Base-by-base conservation (phyloP, 2,797 vertebrate genomes). In the Etheostoma nigrum region DNA sequence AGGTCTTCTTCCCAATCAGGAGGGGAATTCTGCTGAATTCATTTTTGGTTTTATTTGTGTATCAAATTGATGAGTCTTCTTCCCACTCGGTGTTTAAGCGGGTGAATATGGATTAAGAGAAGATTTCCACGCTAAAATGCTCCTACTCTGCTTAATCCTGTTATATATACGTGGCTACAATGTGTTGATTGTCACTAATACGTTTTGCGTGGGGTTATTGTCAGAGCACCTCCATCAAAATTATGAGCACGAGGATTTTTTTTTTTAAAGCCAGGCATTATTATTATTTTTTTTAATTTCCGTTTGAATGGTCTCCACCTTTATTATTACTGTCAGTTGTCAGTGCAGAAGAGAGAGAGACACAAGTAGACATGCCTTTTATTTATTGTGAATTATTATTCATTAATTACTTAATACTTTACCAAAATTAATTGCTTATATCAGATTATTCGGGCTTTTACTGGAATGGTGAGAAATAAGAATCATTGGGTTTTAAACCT, bases 121-220 rank as follows among this genome's bases (percentile, higher is more conserved):
- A 92, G 90, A 92, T 93, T 94, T 94, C 30, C 93, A 92, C 89
- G 86, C 85, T 91, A 88, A 92, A 6, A 93, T 89, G 87, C 90
- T 92, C 82, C 85, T 65, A 70, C 90, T 88, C 85, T 72, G 83
- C 78, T 80, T 94, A 95, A 95, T 95, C 93, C 93, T 42, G 76
- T 91, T 82, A 93, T 90, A 88, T 91, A 88, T 91, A 83, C 86
- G 54, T 2, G 67, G 83, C 86, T 78, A 93, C 89, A 92, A 93
- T 93, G 91, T 91, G 86, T 76, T 94, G 93, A 94, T 93, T 94
- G 93, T 91, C 93, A 95, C 91, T 94, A 94, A 94, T 95, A 64
- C 84, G 82, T 86, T 88, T 72, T 85, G 81, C 80, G 83, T 86
- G 84, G 88, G 75, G 77, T 92, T 88, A 83, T 92, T 89, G 89